Conservation (phyloP, 2,888 invertebrate genomes). For the Epistrophe eligans region DNA sequence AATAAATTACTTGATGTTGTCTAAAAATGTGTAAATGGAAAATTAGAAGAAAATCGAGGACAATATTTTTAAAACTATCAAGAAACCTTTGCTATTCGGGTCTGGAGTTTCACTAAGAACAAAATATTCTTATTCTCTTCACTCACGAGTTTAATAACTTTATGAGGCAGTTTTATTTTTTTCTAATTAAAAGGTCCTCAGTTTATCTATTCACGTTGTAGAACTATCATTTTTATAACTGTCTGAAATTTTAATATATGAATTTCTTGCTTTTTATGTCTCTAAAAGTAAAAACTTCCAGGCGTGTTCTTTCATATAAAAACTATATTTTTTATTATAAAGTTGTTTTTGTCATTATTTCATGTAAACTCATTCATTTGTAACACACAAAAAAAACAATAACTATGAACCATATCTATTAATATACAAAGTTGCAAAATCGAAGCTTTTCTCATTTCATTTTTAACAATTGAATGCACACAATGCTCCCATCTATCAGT, state of each 20-base stretch:
- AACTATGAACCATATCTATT: neutral
- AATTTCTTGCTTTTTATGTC: too few relatives aligned
- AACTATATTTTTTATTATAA: neutral
- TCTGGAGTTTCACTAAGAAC: too few relatives aligned
- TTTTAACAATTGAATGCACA: constrained; percentile 19
- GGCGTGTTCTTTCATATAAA: neutral
- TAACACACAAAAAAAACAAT: neutral
- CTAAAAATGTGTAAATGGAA: too few relatives aligned
- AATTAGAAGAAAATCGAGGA: too few relatives aligned
- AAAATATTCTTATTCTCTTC: too few relatives aligned
- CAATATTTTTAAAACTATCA: too few relatives aligned
- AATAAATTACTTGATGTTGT: too few relatives aligned
- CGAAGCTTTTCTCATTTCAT: constrained; percentile 28
- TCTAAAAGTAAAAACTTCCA: neutral
- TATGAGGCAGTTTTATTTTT: too few relatives aligned
- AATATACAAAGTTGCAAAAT: constrained; percentile 36
- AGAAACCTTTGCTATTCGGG: too few relatives aligned
- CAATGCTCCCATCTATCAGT: constrained; percentile 39
- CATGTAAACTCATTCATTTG: neutral
- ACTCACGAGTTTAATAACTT: too few relatives aligned
- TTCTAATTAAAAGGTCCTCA: too few relatives aligned
- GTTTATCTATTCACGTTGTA: too few relatives aligned
- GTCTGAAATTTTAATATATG: neutral
- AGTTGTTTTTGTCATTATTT: neutral
- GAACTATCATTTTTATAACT: neutral